Evolutionary conservation across 2,797 vertebrate genomes (phyloP), one percentile per base, ranked within the genome.

Genomic region (Enteromius afrohamiltoni): DNA sequence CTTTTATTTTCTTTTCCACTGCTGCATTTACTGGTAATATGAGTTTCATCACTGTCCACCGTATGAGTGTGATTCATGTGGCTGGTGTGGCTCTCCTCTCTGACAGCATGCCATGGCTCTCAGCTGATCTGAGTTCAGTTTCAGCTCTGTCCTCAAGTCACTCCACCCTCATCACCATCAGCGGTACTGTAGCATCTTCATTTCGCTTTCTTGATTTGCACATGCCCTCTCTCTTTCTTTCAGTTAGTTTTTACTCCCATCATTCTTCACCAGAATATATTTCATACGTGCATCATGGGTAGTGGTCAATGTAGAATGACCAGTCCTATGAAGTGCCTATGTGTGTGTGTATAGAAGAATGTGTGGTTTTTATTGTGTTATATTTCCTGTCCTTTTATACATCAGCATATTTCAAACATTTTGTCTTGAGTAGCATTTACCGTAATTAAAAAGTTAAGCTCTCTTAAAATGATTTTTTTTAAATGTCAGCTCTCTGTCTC

Each of bases 131-230:
- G 90, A 93, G 90, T 91, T 94, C 91, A 91, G 93, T 94, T 95
- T 94, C 91, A 93, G 91, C 91, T 94, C 93, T 92, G 90, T 92
- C 86, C 86, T 85, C 85, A 65, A 51, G 83, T 84, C 87, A 76
- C 90, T 80, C 83, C 92, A 90, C 88, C 90, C 90, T 89, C 85
- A 89, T 87, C 89, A 90, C 82, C 91, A 90, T 87, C 85, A 87
- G 90, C 91, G 94, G 94, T 95, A 95, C 90, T 92, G 93, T 95
- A 94, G 91, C 87, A 83, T 86, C 40, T 79, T 88, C 65, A 87
- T 84, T 65, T 74, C 60, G 26, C 71, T 78, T 34, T 68, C 65
- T 79, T 84, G 85, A 47, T 86, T 85, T 88, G 49, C 16, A 82
- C 31, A 75, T 19, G 3, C 10, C 29, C 55, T 71, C 42, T 76